These are phyloP conservation scores for Gopherus flavomarginatus DNA, from an alignment of 2,113 vertebrate genomes.

Conservation along the genomic window DNA sequence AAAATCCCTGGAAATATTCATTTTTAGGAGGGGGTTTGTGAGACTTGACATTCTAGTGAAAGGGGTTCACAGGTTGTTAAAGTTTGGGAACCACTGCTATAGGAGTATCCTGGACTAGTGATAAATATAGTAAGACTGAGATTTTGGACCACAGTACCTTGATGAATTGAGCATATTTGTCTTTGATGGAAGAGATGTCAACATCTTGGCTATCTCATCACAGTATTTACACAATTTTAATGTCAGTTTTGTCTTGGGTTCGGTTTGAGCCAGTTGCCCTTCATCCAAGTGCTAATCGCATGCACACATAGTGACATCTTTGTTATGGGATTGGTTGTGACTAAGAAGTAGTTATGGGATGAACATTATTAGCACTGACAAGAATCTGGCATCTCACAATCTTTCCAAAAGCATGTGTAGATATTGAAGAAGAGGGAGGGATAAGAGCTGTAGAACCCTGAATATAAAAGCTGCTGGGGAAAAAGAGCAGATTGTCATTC, in stretches of 20 bases:
- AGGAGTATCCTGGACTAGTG: not conserved
- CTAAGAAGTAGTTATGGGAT: not conserved
- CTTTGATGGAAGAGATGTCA: not conserved
- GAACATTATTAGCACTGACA: not conserved
- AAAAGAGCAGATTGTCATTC: not conserved
- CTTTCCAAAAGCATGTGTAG: not conserved
- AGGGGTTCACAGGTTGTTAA: too few species aligned
- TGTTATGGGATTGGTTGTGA: not conserved
- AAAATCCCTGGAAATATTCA: too few species aligned
- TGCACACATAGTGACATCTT: accelerated
- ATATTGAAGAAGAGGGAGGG: not conserved
- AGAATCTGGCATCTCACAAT: not conserved
- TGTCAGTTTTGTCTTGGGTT: not conserved
- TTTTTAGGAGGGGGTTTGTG: too few species aligned
- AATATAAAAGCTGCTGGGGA: not conserved
- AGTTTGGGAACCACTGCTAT: not conserved
- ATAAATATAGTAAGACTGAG: not conserved
- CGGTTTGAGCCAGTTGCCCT: not conserved
- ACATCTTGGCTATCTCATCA: not conserved
- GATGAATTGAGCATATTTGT: not conserved
- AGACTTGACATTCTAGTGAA: too few species aligned
- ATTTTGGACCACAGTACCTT: not conserved
- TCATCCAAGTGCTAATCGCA: not conserved
- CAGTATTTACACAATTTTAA: not conserved
- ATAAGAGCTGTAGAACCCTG: not conserved